phyloP scores from a whole-genome alignment of 2,113 vertebrate species.

The Melozone crissalis region DNA sequence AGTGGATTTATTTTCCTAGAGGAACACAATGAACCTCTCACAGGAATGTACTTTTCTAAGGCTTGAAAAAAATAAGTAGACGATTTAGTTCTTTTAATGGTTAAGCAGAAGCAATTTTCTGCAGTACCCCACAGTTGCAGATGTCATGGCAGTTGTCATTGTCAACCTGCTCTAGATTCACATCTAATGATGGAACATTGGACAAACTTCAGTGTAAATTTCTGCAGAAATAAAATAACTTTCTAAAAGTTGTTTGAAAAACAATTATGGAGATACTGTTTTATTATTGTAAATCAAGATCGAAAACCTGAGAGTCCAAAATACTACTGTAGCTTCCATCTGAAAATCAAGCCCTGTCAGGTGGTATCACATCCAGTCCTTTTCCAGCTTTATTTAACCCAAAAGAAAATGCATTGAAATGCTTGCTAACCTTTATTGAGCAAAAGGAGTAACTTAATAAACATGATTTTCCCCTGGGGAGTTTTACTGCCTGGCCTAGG shows the following conservation, averaged over 20 bases:
- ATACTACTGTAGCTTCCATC: background rate
- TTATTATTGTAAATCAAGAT: background rate
- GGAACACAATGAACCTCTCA: background rate
- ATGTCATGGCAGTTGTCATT: background rate
- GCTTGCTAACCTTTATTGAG: conserved; percentile 58
- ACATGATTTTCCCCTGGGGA: conserved; percentile 5
- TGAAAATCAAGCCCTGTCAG: conserved; percentile 45
- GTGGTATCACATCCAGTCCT: background rate
- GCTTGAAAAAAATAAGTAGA: background rate
- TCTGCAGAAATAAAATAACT: background rate
- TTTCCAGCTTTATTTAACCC: conserved; percentile 20
- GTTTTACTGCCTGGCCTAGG: conserved; percentile 14
- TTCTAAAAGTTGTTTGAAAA: background rate
- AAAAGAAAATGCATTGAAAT: conserved; percentile 3
- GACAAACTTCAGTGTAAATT: background rate
- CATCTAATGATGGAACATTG: background rate
- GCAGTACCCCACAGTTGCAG: background rate
- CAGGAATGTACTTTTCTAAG: background rate
- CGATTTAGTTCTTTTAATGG: background rate
- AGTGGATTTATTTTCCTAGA: background rate
- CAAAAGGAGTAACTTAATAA: conserved; percentile 15
- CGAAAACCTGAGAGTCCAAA: background rate
- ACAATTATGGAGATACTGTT: background rate
- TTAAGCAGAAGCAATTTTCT: background rate
- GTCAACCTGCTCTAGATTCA: background rate